Percentiles rank a stretch among this genome's conserved stretches.
Evolutionary conservation across 2,888 invertebrate species (phyloP).

Genomic region (Epirrita christyi): DNA sequence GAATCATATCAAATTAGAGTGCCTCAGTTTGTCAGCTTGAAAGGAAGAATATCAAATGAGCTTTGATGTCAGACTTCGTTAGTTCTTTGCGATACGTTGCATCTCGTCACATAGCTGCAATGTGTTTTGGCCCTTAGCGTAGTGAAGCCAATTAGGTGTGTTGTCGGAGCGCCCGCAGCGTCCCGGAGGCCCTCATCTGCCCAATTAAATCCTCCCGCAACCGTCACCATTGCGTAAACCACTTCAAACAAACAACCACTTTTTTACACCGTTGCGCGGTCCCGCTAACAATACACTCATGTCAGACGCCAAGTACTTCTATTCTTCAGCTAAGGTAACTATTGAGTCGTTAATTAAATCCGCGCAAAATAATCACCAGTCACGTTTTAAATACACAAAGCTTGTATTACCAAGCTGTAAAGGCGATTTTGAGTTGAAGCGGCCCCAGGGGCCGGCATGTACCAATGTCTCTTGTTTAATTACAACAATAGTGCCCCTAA

Average conservation of each 20-base stretch:
- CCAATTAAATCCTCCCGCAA: conserved; percentile 75
- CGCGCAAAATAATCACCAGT: conserved; percentile 64
- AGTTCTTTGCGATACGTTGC: conserved; percentile 21
- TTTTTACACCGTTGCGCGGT: conserved; percentile 60
- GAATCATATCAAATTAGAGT: too few relatives aligned
- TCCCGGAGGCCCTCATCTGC: conserved; percentile 56
- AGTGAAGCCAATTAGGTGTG: conserved; percentile 74
- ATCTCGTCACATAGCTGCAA: conserved; percentile 28
- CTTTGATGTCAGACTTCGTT: conserved; percentile 21
- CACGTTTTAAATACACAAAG: conserved; percentile 35
- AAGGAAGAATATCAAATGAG: neutral
- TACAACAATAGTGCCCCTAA: conserved; percentile 84
- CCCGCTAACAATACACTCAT: conserved; percentile 78
- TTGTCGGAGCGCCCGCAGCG: conserved; percentile 43
- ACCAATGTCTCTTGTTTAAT: conserved; percentile 80
- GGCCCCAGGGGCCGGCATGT: conserved; percentile 49
- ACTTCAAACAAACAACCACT: conserved; percentile 75
- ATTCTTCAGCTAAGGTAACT: conserved; percentile 61
- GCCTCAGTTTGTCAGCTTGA: too few relatives aligned
- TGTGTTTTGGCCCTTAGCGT: conserved; percentile 53
- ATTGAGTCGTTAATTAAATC: conserved; percentile 84
- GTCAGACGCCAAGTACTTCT: conserved; percentile 77
- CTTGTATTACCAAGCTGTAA: conserved; percentile 54
- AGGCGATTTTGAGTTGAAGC: conserved; percentile 56
- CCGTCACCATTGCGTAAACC: conserved; percentile 76